Base-by-base conservation (phyloP, 2,797 vertebrate genomes). In the Coreius guichenoti region DNA sequence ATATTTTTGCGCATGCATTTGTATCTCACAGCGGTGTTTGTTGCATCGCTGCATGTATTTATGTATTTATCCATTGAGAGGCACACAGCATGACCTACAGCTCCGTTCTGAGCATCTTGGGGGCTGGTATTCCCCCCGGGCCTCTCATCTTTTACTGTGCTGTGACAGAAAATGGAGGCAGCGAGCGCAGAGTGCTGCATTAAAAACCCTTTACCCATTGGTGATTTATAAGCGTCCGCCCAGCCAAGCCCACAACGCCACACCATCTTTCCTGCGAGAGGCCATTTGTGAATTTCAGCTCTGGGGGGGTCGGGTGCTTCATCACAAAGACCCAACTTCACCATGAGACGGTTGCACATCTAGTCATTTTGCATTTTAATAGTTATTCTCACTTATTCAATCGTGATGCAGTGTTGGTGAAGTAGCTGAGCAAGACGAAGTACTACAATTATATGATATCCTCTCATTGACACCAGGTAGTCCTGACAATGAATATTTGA, bases 161-260 rank as follows among this genome's bases (percentile, higher is more conserved):
- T 93, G 92, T 95, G 94, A 95, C 95, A 95, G 94, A 95, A 95
- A 94, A 96, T 95, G 94, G 94, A 95, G 95, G 95, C 92, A 93
- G 94, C 90, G 92, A 94, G 94, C 93, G 90, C 92, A 93, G 95
- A 95, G 92, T 87, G 94, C 94, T 95, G 94, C 94, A 95, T 96
- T 95, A 96, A 96, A 96, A 96, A 96, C 93, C 94, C 95, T 96
- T 96, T 95, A 95, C 95, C 95, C 94, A 91, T 93, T 90, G 88
- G 94, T 96, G 95, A 96, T 96, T 96, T 96, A 96, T 96, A 93
- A 93, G 92, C 93, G 77, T 86, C 91, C 91, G 91, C 92, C 93
- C 92, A 65, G 84, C 88, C 83, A 58, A 88, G 89, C 79, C 87
- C 67, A 86, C 84, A 86, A 85, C 88, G 78, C 86, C 94, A 93